Evolutionary conservation across 2,888 invertebrate species (phyloP), one percentile per base, ranked within the genome.

Genomic region (Stenolophus ochropezus): DNA sequence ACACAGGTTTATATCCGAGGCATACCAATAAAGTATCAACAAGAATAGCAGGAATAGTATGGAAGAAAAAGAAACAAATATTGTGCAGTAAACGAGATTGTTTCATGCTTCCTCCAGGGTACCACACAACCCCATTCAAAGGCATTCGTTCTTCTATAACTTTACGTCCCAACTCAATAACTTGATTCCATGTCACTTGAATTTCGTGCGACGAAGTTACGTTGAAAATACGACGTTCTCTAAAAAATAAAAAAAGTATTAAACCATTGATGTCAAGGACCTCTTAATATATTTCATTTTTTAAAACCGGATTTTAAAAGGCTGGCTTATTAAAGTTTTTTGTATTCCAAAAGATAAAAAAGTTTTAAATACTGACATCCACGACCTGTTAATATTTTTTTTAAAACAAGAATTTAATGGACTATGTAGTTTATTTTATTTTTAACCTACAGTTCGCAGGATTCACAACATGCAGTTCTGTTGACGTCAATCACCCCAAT

Each of bases 1-100:
- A 96, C 96, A 96, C 92, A 83, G 97, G 97, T 86, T 97, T 96
- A 87, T 96, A 94, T 71, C 98, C 97, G 0, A 96, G 90, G 56
- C 97, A 90, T 86, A 94, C 92, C 42, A 96, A 92, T 0, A 97
- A 88, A 0, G 93, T 89, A 87, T 99, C 99, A 27, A 97, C 91
- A 65, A 97, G 88, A 81, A 97, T 91, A 0, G 98, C 98, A 0
- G 98, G 98, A 69, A 98, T 88, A 91, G 96, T 94, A 89, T 99
- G 99, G 89, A 97, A 97, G 81, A 98, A 91, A 77, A 97, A 89
- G 84, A 96, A 93, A 88, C 96, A 96, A 83, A 97, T 92, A 86
- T 94, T 94, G 89, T 98, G 97, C 81, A 94, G 86, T 2, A 94
- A 87, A 47, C 94, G 92, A 69, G 93, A 94, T 83, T 92, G 94